phyloP scores from a whole-genome alignment of 2,797 vertebrate genomes.

The Cichlasoma orientale region DNA sequence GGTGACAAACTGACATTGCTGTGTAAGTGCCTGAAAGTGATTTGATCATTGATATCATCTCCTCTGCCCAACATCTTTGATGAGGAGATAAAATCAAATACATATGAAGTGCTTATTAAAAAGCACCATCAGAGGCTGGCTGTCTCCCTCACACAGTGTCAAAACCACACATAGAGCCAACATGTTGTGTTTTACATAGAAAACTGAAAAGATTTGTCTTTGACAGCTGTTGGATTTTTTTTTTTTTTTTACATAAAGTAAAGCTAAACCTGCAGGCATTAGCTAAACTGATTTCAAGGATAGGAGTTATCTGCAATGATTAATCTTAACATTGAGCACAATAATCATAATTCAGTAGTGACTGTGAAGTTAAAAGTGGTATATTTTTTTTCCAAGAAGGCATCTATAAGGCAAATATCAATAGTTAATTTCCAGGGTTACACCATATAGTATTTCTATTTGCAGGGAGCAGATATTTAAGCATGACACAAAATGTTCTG shows the following conservation, averaged over 20 bases:
- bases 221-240: conserved; percentile 79
- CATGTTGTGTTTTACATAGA: conserved; percentile 51
- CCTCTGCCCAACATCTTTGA: conserved; percentile 55
- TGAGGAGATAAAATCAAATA: conserved; percentile 66
- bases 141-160: conserved; percentile 37
- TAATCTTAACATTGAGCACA: conserved; percentile 32
- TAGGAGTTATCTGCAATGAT: conserved; percentile 18
- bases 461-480: conserved; percentile 11
- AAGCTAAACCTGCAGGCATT: conserved; percentile 58
- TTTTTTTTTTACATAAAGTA: conserved; percentile 40
- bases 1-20: conserved; percentile 69
- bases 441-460: conserved; percentile 28
- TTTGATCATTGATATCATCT: conserved; percentile 71
- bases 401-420: conserved; percentile 66
- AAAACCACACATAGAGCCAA: conserved; percentile 2
- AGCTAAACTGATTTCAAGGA: conserved; percentile 6
- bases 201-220: conserved; percentile 81
- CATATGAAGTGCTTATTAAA: conserved; percentile 37
- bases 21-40: conserved; percentile 65
- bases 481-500: conserved; percentile 10
- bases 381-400: conserved; percentile 54
- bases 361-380: conserved; percentile 34
- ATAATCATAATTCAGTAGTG: conserved; percentile 26
- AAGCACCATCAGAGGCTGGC: not conserved
- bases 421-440: conserved; percentile 17